phyloP scores from a whole-genome alignment of 2,888 invertebrate genomes.

The Sesia apiformis region DNA sequence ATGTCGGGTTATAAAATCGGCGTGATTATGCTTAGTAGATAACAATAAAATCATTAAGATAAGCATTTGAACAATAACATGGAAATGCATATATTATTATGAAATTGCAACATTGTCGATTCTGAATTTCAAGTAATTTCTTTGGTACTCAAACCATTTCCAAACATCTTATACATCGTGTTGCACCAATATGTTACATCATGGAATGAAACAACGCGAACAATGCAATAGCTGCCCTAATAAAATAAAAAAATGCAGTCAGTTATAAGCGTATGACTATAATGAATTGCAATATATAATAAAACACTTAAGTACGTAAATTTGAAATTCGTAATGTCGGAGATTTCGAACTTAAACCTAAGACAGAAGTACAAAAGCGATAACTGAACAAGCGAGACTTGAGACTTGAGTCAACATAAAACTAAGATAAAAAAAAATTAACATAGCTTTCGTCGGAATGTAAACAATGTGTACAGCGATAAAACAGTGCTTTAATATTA shows the following conservation, averaged over 20 bases:
- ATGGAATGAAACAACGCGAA: constrained; percentile 58
- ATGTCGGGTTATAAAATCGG: constrained; percentile 45
- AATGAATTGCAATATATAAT: constrained; percentile 25
- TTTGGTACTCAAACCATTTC: constrained; percentile 61
- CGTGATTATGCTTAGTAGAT: constrained; percentile 61
- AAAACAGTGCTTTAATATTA: constrained; percentile 52
- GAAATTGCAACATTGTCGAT: constrained; percentile 34
- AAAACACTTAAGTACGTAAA: constrained; percentile 62
- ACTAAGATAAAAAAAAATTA: constrained; percentile 68
- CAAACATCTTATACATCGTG: constrained; percentile 41
- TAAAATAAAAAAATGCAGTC: constrained; percentile 57
- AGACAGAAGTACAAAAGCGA: constrained; percentile 43
- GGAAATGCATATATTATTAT: not conserved
- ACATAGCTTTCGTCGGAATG: constrained; percentile 68
- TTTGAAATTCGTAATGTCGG: constrained; percentile 55
- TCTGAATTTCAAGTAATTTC: constrained; percentile 28
- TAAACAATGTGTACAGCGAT: constrained; percentile 66
- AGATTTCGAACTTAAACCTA: constrained; percentile 56
- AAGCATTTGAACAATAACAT: no score
- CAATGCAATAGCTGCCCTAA: constrained; percentile 66
- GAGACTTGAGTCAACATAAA: constrained; percentile 51
- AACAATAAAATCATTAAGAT: constrained; percentile 27
- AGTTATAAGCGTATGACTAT: constrained; percentile 61
- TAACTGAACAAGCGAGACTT: constrained; percentile 49
- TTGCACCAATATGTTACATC: constrained; percentile 39